Base-by-base conservation (phyloP, 2,113 vertebrate genomes). In the Notarius lentiginosus region DNA sequence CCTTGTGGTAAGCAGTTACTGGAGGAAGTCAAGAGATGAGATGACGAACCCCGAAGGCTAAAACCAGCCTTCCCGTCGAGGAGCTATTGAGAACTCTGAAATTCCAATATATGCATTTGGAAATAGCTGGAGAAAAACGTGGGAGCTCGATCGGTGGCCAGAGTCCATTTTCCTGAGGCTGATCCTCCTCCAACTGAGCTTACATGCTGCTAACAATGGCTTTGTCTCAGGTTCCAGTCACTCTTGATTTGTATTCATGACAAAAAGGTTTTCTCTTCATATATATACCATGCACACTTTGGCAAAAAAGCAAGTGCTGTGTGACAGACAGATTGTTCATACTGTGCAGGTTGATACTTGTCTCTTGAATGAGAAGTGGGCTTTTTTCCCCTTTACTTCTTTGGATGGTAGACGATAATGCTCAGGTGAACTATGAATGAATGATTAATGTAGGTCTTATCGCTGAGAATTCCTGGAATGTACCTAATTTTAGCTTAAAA, bases 1-100 rank as follows among this genome's bases (percentile, higher is more conserved):
- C 91, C 93, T 94, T 94, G 91, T 92, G 93, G 94, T 94, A 93
- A 94, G 94, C 91, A 87, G 91, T 92, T 94, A 94, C 93, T 91
- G 93, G 92, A 94, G 93, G 90, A 92, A 89, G 92, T 91, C 27
- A 92, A 94, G 93, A 93, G 93, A 94, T 92, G 92, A 92, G 92
- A 94, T 93, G 93, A 91, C 93, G 92, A 92, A 91, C 89, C 92
- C 92, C 70, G 87, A 83, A 90, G 91, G 92, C 91, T 92, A 91
- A 93, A 91, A 91, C 90, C 88, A 91, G 92, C 90, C 93, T 94
- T 87, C 94, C 94, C 92, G 92, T 92, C 91, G 93, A 88, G 89
- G 93, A 92, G 93, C 94, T 92, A 95, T 95, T 91, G 94, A 92
- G 94, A 93, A 94, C 93, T 92, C 68, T 92, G 90, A 90, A 91